Base-by-base conservation (phyloP, 1,140 invertebrate species). In the Doryteuthis pealeii region DNA sequence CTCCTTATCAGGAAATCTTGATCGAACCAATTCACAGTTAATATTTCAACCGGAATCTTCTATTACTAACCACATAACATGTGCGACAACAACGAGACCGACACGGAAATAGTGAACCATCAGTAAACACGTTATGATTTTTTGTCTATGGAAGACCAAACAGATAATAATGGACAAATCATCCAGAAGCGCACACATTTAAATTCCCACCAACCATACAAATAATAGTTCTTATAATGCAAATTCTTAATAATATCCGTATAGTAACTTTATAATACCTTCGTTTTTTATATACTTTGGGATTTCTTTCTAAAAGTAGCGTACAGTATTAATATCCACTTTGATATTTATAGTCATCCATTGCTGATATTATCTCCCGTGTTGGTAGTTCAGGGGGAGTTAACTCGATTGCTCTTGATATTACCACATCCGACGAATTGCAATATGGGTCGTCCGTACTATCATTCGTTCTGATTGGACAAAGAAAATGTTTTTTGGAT, bases 341-440 rank as follows among this genome's bases (percentile, higher is more conserved):
- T 62, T 15, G 54, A 62, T n/a, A 62, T 18, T 62, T 62, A n/a
- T 62, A 62, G 54, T 62, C 54, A 62, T 62, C 54, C 54, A 28
- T 62, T 14, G 26, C 18, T 62, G 18, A 49, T 49, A 15, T 22
- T 49, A 49, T 12, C 12, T 0, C 0, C 45, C 22, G n/a, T 15
- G 45, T 22, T 49, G 45, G 18, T 62, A n/a, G 6, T 62, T 22
- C 5, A 22, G 18, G 26, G 54, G 54, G 54, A 62, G 54, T 62
- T 62, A 62, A 62, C 26, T 62, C 18, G 54, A n/a, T 62, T n/a
- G 10, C 26, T 62, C 54, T 28, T 28, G 54, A 22, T 62, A 62
- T 62, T 62, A 62, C 54, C 54, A 62, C 54, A 62, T 62, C 54
- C 54, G 54, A 62, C 54, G 54, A 22, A 62, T 6, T 62, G 54